Base-by-base conservation (phyloP, 37 sponge, comb jelly and placozoan genomes). In the Amphimedon queenslandica region DNA sequence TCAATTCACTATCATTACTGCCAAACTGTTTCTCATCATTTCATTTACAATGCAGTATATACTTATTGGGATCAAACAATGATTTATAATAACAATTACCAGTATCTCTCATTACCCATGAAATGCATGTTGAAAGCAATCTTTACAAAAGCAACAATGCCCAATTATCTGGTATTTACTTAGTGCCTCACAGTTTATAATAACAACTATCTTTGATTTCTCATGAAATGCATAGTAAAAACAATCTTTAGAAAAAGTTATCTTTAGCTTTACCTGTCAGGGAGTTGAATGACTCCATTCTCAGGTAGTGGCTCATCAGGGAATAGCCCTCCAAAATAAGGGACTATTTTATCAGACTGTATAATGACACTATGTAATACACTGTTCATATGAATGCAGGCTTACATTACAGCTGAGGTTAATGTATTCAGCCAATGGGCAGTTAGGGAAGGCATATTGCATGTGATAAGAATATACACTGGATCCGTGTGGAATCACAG, bases 381-480 rank as follows among this genome's bases (percentile, higher is more conserved):
- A 25, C 24, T n/a, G 21, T 37, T 42, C n/a, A n/a, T 13, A 47
- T 47, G 8, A 47, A 18, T 47, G 51, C 8, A n/a, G 23, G 5
- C 21, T 4, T 27, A 90, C 91, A 67, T 92, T 70, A 29, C 81
- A 77, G 67, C 93, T 92, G 34, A 92, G 85, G 63, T 85, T 88
- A 73, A 92, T 88, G 86, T 88, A 92, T 72, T 92, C 93, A 33
- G 93, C 93, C 58, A 92, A 34, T 10, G 93, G 93, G 73, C 93
- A 92, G 89, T 88, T 88, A 32, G 67, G 40, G 76, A 92, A 92
- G 70, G 93, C 93, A 66, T 79, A 88, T 68, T 92, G 93, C 11
- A 92, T 74, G 73, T 92, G 93, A 56, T 92, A 92, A 28, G 93
- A 88, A 80, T 87, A 92, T 21, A 88, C 86, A 68, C 89, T 88